Base-by-base conservation (phyloP, 2,888 invertebrate species). In the Folsomia candida region DNA sequence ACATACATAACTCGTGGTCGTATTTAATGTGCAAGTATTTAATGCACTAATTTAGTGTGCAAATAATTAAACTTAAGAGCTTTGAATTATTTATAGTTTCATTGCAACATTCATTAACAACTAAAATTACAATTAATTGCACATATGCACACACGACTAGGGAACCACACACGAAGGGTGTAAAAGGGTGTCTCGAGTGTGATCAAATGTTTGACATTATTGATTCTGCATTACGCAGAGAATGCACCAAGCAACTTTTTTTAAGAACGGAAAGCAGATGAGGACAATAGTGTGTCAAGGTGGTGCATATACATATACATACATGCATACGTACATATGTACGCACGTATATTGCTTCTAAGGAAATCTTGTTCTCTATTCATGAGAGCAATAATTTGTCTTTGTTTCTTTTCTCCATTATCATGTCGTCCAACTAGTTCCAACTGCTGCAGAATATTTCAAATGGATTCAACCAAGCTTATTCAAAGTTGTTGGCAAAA, bases 201-300 rank as follows among this genome's bases (percentile, higher is more conserved):
- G 14, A 37, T 9, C 37, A 37, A 37, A 37, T 37, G 37, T 37
- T 37, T 37, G 37, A 14, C 37, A 37, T 37, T 37, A 37, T 37
- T 37, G 37, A 37, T 37, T 37, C 4, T 37, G n/a, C n/a, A n/a
- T 37, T 37, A 37, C 37, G 4, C 37, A 37, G 37, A 37, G 14
- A 37, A 37, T 37, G 37, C 37, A 37, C 37, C 37, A 14, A 9
- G 37, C 37, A 37, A 9, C 4, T 37, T 37, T 37, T 9, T 37
- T 37, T 37, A 37, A 9, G 37, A 37, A 37, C 37, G 37, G 37
- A 37, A 37, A 37, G 37, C 37, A 37, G 37, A n/a, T n/a, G n/a
- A 54, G 27, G n/a, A 65, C 65, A 65, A 65, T 65, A 65, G 65
- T 65, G 28, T 65, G 65, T 65, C 65, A 65, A 65, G 65, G 65